phyloP scores from a whole-genome alignment of 2,888 invertebrate genomes.

The Philhelius pedissequus region DNA sequence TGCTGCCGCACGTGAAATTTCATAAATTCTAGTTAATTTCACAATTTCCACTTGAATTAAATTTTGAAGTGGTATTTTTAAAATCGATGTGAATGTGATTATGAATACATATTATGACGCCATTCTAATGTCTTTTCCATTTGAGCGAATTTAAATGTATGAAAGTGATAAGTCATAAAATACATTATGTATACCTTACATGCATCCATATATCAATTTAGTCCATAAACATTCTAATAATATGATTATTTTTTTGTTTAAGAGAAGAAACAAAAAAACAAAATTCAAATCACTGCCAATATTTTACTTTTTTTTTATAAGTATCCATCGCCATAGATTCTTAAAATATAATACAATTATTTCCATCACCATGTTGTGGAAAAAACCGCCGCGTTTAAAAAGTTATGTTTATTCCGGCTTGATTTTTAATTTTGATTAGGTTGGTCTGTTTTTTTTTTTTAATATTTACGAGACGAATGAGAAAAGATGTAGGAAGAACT shows the following conservation, averaged over 20 bases:
- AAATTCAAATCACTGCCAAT: conserved; percentile 9
- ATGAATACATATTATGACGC: conserved; percentile 7
- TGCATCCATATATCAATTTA: not conserved
- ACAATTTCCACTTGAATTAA: not conserved
- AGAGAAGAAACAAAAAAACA: not conserved
- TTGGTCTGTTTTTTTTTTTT: not conserved
- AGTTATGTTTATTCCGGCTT: not conserved
- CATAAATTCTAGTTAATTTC: not conserved
- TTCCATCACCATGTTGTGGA: not conserved
- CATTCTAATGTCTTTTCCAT: not conserved
- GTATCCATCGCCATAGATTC: not conserved
- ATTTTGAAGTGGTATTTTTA: not conserved
- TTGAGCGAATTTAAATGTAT: not conserved
- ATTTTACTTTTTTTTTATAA: not conserved
- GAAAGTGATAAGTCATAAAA: not conserved
- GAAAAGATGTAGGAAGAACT: not conserved
- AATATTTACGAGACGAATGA: not conserved
- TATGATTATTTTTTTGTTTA: not conserved
- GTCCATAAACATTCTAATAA: not conserved
- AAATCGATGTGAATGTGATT: not conserved
- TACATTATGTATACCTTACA: not conserved
- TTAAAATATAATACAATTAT: conserved; percentile 20
- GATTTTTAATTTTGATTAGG: not conserved
- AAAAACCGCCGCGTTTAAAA: not conserved
- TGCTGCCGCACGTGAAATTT: not conserved